Percentiles rank a stretch among this genome's conserved stretches.
These are phyloP conservation scores for Artibeus jamaicensis DNA, from an alignment of 2,797 vertebrate species.

Conservation along the genomic window DNA sequence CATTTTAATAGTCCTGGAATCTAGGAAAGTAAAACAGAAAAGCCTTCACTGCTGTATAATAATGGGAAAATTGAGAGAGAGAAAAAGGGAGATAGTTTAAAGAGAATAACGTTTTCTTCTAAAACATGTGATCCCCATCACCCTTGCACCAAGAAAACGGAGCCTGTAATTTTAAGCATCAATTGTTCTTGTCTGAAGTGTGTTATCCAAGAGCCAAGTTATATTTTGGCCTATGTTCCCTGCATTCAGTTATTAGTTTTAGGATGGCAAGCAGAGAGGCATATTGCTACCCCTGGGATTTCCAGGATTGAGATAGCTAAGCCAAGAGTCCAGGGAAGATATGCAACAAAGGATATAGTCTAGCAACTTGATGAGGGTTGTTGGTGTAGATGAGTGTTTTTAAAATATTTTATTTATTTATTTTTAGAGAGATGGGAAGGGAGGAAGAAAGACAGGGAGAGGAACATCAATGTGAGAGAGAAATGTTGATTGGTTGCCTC, in stretches of 20 bases:
- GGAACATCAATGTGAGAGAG: too few relatives aligned
- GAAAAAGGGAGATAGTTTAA: not conserved
- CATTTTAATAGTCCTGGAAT: not conserved
- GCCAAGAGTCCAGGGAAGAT: slow-evolving; percentile 18
- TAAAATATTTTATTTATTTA: too few relatives aligned
- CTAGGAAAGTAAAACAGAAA: not conserved
- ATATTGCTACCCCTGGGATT: slow-evolving; percentile 26
- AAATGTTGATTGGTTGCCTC: too few relatives aligned
- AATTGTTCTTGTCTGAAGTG: slow-evolving; percentile 56
- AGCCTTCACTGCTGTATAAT: not conserved
- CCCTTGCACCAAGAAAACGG: not conserved
- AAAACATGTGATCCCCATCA: not conserved
- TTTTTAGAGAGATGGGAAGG: too few relatives aligned
- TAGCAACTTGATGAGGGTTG: not conserved
- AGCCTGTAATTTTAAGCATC: not conserved
- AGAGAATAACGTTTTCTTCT: not conserved
- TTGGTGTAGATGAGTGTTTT: not conserved
- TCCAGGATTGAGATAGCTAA: slow-evolving; percentile 27
- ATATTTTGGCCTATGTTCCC: slow-evolving; percentile 49
- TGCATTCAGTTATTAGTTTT: slow-evolving; percentile 43
- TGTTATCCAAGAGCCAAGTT: slow-evolving; percentile 38
- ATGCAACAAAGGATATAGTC: not conserved
- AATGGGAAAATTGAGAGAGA: not conserved
- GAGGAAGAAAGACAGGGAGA: too few relatives aligned
- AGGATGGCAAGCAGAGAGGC: slow-evolving; percentile 44